phyloP scores from a whole-genome alignment of 1,140 invertebrate genomes.

The Trichonephila clavata region DNA sequence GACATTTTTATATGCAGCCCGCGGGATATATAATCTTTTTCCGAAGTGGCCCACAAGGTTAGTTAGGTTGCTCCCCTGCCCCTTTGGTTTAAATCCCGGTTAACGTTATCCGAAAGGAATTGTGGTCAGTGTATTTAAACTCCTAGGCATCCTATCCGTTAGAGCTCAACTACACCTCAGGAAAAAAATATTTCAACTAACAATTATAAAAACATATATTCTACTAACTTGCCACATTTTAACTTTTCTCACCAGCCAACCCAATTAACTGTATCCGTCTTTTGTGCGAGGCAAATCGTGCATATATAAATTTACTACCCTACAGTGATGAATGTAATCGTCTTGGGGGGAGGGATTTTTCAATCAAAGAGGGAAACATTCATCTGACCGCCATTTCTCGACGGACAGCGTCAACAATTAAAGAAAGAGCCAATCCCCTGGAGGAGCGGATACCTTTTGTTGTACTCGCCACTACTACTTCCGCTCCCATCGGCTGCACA shows the following conservation, averaged over 20 bases:
- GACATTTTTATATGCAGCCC: no score
- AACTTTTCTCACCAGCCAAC: background rate
- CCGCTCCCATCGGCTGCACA: constrained; percentile 26
- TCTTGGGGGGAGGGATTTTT: background rate
- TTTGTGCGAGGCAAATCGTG: constrained; percentile 1
- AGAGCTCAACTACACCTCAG: background rate
- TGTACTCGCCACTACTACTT: background rate
- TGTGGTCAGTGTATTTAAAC: no score
- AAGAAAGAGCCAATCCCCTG: constrained; percentile 25
- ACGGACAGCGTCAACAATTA: constrained; percentile 30
- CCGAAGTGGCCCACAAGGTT: no score
- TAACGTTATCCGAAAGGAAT: no score
- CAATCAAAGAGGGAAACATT: background rate
- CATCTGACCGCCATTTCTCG: background rate
- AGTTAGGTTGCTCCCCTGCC: no score
- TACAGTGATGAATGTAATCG: background rate
- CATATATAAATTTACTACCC: background rate
- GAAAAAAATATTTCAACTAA: background rate
- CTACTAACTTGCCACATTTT: background rate
- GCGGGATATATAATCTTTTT: no score
- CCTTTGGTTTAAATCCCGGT: no score
- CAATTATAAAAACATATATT: background rate
- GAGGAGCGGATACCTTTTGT: constrained; percentile 54
- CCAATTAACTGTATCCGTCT: constrained; percentile 25
- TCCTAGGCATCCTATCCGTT: no score